phyloP scores from a whole-genome alignment of 2,888 invertebrate species.

The Calliphora vomitoria region DNA sequence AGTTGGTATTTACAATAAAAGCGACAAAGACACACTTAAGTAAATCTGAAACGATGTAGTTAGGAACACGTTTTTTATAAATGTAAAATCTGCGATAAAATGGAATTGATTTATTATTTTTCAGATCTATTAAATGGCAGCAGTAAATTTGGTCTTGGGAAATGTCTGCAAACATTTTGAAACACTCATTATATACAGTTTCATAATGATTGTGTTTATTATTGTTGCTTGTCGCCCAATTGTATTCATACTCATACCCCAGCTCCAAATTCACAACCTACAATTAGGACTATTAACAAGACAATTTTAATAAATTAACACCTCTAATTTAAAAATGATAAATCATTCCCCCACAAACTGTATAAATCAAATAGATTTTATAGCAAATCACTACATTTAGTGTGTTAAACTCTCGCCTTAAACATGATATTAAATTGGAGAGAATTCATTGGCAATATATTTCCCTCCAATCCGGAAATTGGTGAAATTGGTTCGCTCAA shows the following conservation, averaged over 20 bases:
- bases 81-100: too few species aligned
- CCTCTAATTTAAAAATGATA: neutral
- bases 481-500: slow-evolving; percentile 79
- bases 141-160: too few species aligned
- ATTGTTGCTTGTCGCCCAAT: neutral
- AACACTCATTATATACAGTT: too few species aligned
- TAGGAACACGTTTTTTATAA: too few species aligned
- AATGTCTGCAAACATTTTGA: too few species aligned
- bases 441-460: slow-evolving; percentile 29
- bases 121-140: too few species aligned
- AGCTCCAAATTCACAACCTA: neutral
- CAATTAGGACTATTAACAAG: neutral
- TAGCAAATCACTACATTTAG: neutral
- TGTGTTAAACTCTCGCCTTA: too few species aligned
- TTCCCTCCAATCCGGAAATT: slow-evolving; percentile 75
- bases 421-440: slow-evolving; percentile 47
- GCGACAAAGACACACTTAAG: too few species aligned
- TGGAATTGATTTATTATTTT: too few species aligned
- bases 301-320: neutral
- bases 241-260: neutral
- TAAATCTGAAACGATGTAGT: too few species aligned
- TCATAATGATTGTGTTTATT: too few species aligned
- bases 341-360: neutral
- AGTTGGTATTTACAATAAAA: too few species aligned
- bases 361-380: neutral